A percentile compares a stretch with the other conserved stretches of the same genome.
Evolutionary conservation across 1,140 invertebrate genomes (phyloP).

Genomic region (Sitobion miscanthi): DNA sequence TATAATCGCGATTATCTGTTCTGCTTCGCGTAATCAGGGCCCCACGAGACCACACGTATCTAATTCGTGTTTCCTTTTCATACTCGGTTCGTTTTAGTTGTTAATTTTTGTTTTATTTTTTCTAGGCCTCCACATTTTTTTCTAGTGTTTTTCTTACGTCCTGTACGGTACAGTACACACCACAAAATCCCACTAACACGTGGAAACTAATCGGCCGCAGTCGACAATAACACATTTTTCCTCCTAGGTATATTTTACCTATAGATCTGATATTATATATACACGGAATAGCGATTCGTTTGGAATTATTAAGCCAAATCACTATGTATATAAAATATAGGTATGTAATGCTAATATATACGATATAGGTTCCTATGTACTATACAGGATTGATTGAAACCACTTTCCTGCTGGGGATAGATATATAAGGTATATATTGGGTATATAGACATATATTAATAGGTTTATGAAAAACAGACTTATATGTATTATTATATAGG

Average conservation of each 20-base stretch:
- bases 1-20: conserved; percentile 44
- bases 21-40: conserved; percentile 39
- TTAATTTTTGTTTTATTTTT: conserved; percentile 35
- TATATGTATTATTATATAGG: neutral
- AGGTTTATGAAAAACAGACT: neutral
- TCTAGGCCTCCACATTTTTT: neutral
- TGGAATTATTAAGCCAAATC: neutral
- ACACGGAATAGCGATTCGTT: neutral
- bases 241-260: neutral
- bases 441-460: too few relatives aligned
- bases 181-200: neutral
- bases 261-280: neutral
- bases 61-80: conserved; percentile 52
- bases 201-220: neutral
- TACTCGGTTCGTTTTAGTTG: conserved; percentile 46
- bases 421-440: neutral
- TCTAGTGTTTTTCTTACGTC: neutral
- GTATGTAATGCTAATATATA: neutral
- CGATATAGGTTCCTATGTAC: neutral
- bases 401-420: neutral
- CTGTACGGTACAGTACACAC: neutral
- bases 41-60: conserved; percentile 7
- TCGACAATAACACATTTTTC: neutral
- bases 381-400: neutral
- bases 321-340: neutral